phyloP scores from a whole-genome alignment of 2,888 invertebrate genomes.

The Drosophila meridiana region DNA sequence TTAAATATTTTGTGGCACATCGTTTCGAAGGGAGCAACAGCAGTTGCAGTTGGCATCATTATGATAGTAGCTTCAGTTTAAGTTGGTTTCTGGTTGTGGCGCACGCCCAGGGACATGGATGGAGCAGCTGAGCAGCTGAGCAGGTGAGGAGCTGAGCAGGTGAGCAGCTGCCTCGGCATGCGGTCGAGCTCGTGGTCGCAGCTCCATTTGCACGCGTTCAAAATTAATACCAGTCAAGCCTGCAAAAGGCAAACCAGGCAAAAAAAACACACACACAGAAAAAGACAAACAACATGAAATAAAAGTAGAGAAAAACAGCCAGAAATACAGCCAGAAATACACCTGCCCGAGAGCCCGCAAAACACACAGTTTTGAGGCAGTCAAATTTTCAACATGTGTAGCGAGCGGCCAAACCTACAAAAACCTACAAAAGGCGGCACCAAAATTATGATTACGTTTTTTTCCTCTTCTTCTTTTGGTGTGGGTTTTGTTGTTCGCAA shows the following conservation, averaged over 20 bases:
- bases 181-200: constrained; percentile 20
- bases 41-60: constrained; percentile 33
- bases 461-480: background rate
- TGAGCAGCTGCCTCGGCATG: constrained; percentile 52
- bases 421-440: constrained; percentile 51
- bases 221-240: constrained; percentile 67
- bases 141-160: constrained; percentile 48
- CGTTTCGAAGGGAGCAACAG: constrained; percentile 13
- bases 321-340: constrained; percentile 43
- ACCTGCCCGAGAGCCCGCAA: constrained; percentile 56
- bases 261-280: background rate
- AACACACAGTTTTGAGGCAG: constrained; percentile 32
- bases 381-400: constrained; percentile 67
- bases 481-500: constrained; percentile 34
- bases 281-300: constrained; percentile 6
- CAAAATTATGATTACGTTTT: constrained; percentile 61
- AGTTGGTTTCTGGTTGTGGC: constrained; percentile 35
- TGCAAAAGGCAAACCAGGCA: constrained; percentile 61
- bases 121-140: constrained; percentile 23
- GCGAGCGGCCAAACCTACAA: constrained; percentile 49
- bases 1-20: constrained; percentile 19
- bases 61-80: constrained; percentile 21
- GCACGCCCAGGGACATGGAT: constrained; percentile 47
- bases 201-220: constrained; percentile 62
- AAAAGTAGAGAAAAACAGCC: constrained; percentile 34